phyloP scores from a whole-genome alignment of 2,797 vertebrate genomes.

The Dicrostonyx torquatus region DNA sequence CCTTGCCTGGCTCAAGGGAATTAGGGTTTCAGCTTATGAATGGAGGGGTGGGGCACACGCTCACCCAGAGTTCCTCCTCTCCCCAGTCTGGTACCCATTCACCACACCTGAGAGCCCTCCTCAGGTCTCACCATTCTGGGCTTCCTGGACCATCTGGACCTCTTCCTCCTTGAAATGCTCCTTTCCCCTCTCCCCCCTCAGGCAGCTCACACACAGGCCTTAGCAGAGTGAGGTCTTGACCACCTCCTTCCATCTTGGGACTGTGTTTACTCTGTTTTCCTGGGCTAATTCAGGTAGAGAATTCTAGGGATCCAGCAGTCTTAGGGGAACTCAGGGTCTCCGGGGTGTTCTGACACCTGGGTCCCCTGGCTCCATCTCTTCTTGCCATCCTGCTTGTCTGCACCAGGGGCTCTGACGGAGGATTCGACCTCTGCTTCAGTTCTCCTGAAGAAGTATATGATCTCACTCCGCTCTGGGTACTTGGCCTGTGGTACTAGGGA shows the following conservation, averaged over 20 bases:
- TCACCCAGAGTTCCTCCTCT: too few relatives aligned
- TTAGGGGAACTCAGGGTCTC: background rate
- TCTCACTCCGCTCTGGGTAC: background rate
- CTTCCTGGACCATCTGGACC: background rate
- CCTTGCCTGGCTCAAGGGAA: background rate
- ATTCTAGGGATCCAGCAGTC: background rate
- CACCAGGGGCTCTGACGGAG: background rate
- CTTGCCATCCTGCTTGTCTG: background rate
- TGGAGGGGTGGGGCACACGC: background rate
- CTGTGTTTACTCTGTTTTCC: background rate
- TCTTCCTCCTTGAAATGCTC: background rate
- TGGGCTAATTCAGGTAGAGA: background rate
- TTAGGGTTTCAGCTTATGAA: background rate
- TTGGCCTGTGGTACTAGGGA: background rate
- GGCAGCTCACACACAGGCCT: background rate
- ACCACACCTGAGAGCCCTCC: background rate
- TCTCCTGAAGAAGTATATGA: background rate
- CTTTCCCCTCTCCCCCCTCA: background rate
- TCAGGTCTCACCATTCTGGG: background rate
- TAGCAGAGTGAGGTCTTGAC: background rate
- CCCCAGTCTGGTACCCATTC: too few relatives aligned
- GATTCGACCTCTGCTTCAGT: background rate
- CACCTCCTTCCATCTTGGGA: background rate
- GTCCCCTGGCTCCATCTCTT: background rate
- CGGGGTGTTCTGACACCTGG: background rate